Conservation (phyloP, 2,888 invertebrate species). For the Hylaea fasciaria region DNA sequence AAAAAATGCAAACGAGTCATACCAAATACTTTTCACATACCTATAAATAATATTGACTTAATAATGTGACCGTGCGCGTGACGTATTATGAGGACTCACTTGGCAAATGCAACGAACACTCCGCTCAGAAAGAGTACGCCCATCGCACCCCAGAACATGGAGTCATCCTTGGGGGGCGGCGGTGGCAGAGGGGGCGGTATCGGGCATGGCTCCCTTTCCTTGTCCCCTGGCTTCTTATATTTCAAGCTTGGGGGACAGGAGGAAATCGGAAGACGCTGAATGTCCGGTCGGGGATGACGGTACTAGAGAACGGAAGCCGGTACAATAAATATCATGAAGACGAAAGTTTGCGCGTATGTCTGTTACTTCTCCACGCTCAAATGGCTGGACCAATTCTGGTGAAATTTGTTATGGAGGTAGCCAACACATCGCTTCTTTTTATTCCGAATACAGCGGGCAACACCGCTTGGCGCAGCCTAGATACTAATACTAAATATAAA, state of each 20-base stretch:
- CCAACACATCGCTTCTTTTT: too few species aligned
- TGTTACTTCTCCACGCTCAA: too few species aligned
- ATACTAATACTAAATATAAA: too few species aligned
- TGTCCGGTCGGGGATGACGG: constrained; percentile 45
- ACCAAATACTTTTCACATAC: too few species aligned
- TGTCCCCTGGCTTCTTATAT: constrained; percentile 38
- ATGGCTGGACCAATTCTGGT: too few species aligned
- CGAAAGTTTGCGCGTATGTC: too few species aligned
- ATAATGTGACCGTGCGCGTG: too few species aligned
- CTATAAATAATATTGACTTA: too few species aligned
- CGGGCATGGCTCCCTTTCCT: constrained; percentile 59
- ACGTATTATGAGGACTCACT: constrained; percentile 50
- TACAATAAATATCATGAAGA: constrained; percentile 5
- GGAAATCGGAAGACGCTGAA: constrained; percentile 47
- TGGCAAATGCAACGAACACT: constrained; percentile 64
- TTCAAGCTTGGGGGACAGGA: constrained; percentile 41
- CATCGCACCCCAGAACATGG: constrained; percentile 62
- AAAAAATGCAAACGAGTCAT: too few species aligned
- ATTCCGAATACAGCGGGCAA: too few species aligned
- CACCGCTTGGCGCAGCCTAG: too few species aligned
- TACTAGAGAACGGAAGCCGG: constrained; percentile 43
- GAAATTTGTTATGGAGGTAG: too few species aligned
- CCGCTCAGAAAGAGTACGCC: constrained; percentile 55
- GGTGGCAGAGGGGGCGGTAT: constrained; percentile 54
- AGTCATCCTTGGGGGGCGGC: constrained; percentile 64